Percentiles rank a stretch among this genome's conserved stretches.
These are phyloP conservation scores for Lomographa bimaculata DNA, from an alignment of 2,888 invertebrate genomes.

Conservation along the genomic window DNA sequence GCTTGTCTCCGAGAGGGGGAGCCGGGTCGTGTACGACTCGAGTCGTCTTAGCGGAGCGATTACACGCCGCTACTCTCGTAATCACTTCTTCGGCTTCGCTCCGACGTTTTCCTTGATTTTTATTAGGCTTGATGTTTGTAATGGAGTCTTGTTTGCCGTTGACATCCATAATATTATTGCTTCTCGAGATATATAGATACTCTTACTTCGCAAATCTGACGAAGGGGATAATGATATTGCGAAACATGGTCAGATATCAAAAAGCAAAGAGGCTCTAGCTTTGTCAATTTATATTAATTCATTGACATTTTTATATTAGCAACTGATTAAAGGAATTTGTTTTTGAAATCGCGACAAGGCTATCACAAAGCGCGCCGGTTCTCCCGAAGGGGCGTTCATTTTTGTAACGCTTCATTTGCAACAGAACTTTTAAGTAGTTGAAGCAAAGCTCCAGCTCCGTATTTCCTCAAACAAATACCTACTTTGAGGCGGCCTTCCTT, in stretches of 20 bases:
- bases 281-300: conserved; percentile 1
- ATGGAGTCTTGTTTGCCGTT: conserved; percentile 20
- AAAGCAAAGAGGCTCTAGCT: not conserved
- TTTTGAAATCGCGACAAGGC: conserved; percentile 38
- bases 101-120: conserved; percentile 26
- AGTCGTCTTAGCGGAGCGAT: conserved; percentile 46
- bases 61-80: conserved; percentile 43
- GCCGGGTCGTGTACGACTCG: conserved; percentile 37
- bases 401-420: conserved; percentile 73
- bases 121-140: conserved; percentile 25
- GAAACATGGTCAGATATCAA: not conserved
- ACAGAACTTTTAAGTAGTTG: conserved; percentile 70
- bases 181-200: conserved; percentile 13
- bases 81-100: conserved; percentile 44
- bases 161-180: conserved; percentile 21
- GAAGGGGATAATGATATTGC: conserved; percentile 5
- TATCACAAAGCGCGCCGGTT: conserved; percentile 39
- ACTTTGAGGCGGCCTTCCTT: conserved; percentile 46
- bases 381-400: conserved; percentile 56
- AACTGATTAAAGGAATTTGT: conserved; percentile 17
- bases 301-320: not conserved
- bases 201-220: conserved; percentile 19
- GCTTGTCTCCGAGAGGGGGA: conserved; percentile 42
- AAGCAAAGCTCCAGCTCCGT: conserved; percentile 54
- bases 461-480: conserved; percentile 57